phyloP scores from a whole-genome alignment of 1,140 invertebrate genomes.

The Geopemphigus sp. region DNA sequence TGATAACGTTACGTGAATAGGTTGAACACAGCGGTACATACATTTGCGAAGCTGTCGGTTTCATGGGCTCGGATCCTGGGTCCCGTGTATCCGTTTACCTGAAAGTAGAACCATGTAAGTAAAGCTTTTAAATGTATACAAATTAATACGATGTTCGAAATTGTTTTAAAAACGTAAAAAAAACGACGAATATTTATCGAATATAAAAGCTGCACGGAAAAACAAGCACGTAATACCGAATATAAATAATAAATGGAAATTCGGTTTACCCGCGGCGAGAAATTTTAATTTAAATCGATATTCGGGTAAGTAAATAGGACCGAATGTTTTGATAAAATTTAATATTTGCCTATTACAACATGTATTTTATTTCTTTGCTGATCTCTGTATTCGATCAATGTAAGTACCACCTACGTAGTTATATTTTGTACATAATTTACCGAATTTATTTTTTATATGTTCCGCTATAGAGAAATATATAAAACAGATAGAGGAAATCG shows the following conservation, averaged over 20 bases:
- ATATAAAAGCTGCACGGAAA: constrained; percentile 36
- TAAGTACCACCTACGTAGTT: no score
- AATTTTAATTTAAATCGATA: constrained; percentile 29
- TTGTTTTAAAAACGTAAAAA: background rate
- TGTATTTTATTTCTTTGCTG: constrained; percentile 20
- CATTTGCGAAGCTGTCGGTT: constrained; percentile 75
- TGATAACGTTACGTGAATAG: constrained; percentile 54
- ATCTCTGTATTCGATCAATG: background rate
- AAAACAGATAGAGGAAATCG: no score
- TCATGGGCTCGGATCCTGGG: constrained; percentile 60
- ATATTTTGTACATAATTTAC: no score
- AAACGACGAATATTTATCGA: background rate
- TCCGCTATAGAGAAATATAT: no score
- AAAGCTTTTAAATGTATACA: no score
- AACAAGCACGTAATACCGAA: constrained; percentile 8
- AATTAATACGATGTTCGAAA: no score
- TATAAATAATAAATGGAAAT: constrained; percentile 40
- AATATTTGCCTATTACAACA: background rate
- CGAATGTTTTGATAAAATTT: background rate
- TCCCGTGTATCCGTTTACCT: constrained; percentile 64
- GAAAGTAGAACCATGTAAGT: constrained; percentile 73
- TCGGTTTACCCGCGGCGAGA: constrained; percentile 10
- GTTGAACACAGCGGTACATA: constrained; percentile 74
- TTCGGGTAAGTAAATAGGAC: constrained; percentile 22
- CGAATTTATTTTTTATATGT: no score